Percentiles rank a stretch among this genome's conserved stretches.
These are phyloP conservation scores for Tympanoctomys barrerae DNA, from an alignment of 2,797 vertebrate species.

Conservation along the genomic window DNA sequence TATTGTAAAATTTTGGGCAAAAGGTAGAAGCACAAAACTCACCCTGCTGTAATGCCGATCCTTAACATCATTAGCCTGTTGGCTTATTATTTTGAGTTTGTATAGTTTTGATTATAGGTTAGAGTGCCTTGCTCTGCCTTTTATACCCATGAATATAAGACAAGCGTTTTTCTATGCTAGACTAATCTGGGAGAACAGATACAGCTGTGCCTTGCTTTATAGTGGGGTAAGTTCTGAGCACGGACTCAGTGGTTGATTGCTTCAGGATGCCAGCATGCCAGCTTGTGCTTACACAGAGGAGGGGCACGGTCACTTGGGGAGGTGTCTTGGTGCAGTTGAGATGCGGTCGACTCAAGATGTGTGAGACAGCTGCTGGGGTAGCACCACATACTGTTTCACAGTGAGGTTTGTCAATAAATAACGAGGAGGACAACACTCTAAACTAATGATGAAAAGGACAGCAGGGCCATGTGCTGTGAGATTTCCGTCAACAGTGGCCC, in stretches of 20 bases:
- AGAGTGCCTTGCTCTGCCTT: not conserved
- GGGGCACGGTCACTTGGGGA: not conserved
- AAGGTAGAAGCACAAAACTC: not conserved
- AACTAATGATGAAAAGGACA: not conserved
- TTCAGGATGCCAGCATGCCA: not conserved
- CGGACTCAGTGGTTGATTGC: not conserved
- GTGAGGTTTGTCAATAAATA: not conserved
- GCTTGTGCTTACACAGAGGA: not conserved
- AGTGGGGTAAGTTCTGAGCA: not conserved
- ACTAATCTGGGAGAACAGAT: not conserved
- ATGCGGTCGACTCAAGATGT: too few species aligned
- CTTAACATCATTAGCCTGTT: not conserved
- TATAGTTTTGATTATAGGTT: not conserved
- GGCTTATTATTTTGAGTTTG: conserved; percentile 13
- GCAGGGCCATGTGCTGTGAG: not conserved
- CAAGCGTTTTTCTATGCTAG: not conserved
- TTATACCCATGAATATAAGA: not conserved
- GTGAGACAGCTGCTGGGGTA: not conserved
- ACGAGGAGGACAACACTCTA: not conserved
- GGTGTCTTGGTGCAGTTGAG: not conserved
- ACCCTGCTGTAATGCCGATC: not conserved
- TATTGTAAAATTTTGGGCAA: not conserved
- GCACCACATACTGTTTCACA: too few species aligned
- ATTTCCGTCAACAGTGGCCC: not conserved
- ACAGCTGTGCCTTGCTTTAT: not conserved